These are phyloP conservation scores for Neuroterus valhalla DNA, from an alignment of 1,140 invertebrate species.

Conservation along the genomic window DNA sequence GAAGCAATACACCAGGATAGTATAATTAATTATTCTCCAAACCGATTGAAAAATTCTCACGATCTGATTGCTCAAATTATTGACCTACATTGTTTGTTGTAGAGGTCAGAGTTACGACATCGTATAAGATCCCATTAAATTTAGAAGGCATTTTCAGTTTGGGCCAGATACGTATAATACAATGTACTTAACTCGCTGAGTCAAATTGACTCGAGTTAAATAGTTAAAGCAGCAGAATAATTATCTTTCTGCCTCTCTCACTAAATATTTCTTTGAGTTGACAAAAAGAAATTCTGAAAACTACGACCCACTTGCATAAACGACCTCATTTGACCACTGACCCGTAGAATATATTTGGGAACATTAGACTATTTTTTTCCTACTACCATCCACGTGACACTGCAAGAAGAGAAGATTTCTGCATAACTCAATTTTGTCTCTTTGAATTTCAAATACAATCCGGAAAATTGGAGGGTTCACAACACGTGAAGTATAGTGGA, in stretches of 20 bases:
- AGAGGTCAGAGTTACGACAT: conserved; percentile 16
- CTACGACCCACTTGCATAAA: conserved; percentile 6
- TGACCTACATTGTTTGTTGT: conserved; percentile 14
- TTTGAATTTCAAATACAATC: too few relatives aligned
- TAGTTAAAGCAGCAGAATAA: conserved; percentile 1
- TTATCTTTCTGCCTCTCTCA: not conserved
- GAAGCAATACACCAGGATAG: not conserved
- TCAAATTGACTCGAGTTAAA: not conserved
- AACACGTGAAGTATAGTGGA: too few relatives aligned
- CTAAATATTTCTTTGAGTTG: not conserved
- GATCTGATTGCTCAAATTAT: conserved; percentile 18
- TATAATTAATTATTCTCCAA: not conserved
- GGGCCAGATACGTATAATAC: not conserved
- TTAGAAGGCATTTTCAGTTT: conserved; percentile 9
- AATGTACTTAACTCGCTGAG: not conserved
- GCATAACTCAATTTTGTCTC: not conserved
- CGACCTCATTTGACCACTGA: conserved; percentile 15
- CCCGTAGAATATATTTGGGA: conserved; percentile 28
- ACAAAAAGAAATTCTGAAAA: conserved; percentile 14
- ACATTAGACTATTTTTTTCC: conserved; percentile 3
- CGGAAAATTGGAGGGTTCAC: too few relatives aligned
- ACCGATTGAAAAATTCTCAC: not conserved
- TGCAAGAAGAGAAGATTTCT: not conserved
- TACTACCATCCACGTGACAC: not conserved
- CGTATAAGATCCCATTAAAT: not conserved